These are phyloP conservation scores for Eurosta solidaginis DNA, from an alignment of 1,140 invertebrate genomes.

Conservation along the genomic window DNA sequence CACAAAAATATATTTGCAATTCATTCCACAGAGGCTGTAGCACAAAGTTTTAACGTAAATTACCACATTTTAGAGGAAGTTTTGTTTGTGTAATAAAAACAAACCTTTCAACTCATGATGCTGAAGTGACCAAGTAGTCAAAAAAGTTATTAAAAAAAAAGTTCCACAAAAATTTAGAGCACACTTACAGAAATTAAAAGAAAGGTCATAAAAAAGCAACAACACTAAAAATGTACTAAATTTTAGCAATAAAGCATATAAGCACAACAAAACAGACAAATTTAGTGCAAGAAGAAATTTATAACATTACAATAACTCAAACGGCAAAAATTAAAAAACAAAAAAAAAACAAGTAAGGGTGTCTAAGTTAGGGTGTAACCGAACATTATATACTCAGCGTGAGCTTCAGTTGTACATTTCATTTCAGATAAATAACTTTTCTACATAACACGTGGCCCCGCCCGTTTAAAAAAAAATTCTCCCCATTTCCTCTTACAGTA, in stretches of 20 bases:
- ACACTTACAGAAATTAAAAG: background rate
- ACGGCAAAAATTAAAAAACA: background rate
- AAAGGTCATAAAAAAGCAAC: background rate
- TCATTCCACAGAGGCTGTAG: background rate
- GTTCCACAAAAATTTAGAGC: background rate
- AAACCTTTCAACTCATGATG: background rate
- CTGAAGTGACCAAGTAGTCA: background rate
- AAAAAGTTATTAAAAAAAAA: background rate
- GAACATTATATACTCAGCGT: no score
- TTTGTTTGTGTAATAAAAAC: background rate
- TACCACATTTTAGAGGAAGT: background rate
- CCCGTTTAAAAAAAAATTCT: no score
- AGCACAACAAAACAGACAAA: background rate
- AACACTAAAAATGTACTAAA: background rate
- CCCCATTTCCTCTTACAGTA: no score
- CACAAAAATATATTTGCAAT: background rate
- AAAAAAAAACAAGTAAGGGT: background rate
- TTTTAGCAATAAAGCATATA: conserved; percentile 23
- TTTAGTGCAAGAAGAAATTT: background rate
- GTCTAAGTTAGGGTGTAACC: no score
- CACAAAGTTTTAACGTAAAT: background rate
- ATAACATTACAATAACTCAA: background rate
- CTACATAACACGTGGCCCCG: no score
- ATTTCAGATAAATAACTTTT: no score
- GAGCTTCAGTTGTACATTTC: no score